Evolutionary conservation across 2,888 invertebrate species (phyloP).

Genomic region (Maniola hyperantus): DNA sequence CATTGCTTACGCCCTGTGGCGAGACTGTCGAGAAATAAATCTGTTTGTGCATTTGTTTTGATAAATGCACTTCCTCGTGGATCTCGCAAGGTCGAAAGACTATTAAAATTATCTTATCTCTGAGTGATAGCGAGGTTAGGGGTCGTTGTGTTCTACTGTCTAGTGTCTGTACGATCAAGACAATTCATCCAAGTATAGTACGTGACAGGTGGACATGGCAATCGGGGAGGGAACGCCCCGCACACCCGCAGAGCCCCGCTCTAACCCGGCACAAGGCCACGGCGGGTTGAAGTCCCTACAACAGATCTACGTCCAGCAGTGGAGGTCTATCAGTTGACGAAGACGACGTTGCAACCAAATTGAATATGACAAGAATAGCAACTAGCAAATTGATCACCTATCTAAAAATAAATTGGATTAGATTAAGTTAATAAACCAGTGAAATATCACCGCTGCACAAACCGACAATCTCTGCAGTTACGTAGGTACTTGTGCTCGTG

Average conservation of each 20-base stretch:
- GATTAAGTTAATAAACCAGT: background rate
- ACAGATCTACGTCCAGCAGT: too few species aligned
- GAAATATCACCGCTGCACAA: background rate
- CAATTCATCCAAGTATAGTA: slow-evolving; percentile 5
- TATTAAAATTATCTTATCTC: slow-evolving; percentile 34
- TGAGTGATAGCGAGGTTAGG: slow-evolving; percentile 28
- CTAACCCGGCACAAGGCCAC: too few species aligned
- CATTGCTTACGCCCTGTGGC: background rate
- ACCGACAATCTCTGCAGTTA: background rate
- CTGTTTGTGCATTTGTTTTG: slow-evolving; percentile 25
- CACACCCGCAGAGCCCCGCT: too few species aligned
- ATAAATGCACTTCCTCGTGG: slow-evolving; percentile 35
- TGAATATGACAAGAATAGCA: too few species aligned
- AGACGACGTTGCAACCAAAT: too few species aligned
- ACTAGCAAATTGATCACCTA: too few species aligned
- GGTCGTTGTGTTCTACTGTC: slow-evolving; percentile 21
- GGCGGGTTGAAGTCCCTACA: too few species aligned
- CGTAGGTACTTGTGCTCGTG: background rate
- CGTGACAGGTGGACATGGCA: too few species aligned
- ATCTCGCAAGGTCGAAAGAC: slow-evolving; percentile 27
- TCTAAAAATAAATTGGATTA: too few species aligned
- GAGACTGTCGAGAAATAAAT: slow-evolving; percentile 16
- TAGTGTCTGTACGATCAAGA: too few species aligned
- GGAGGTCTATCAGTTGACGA: too few species aligned
- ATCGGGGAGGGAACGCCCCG: too few species aligned